A percentile compares a stretch with the other conserved stretches of the same genome.
These are phyloP conservation scores for Empis livida DNA, from an alignment of 2,888 invertebrate species.

Conservation along the genomic window DNA sequence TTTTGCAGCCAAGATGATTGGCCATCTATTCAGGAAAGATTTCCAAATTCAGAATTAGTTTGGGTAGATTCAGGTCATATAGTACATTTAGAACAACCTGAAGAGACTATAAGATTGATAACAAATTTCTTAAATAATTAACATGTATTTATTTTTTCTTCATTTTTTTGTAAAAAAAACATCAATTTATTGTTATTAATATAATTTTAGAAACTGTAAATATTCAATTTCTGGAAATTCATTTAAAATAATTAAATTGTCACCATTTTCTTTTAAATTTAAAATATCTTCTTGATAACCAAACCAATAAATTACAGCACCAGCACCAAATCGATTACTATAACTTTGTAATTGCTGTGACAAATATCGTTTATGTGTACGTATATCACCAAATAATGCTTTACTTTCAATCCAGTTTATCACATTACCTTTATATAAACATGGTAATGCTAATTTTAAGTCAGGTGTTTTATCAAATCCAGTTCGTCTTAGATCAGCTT, in stretches of 20 bases:
- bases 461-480: slow-evolving; percentile 96
- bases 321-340: slow-evolving; percentile 85
- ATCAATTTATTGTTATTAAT: not conserved
- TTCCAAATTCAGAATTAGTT: slow-evolving; percentile 43
- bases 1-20: slow-evolving; percentile 41
- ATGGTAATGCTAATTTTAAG: slow-evolving; percentile 77
- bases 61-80: slow-evolving; percentile 73
- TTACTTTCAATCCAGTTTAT: slow-evolving; percentile 96
- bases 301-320: slow-evolving; percentile 93
- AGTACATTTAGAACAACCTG: slow-evolving; percentile 85
- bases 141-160: not conserved
- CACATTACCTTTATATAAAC: slow-evolving; percentile 70
- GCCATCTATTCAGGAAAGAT: slow-evolving; percentile 44
- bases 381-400: slow-evolving; percentile 81
- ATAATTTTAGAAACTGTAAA: slow-evolving; percentile 29
- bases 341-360: slow-evolving; percentile 79
- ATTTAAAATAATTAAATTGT: slow-evolving; percentile 43
- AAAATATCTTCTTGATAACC: slow-evolving; percentile 58
- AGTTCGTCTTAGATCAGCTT: slow-evolving; percentile 61
- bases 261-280: slow-evolving; percentile 45
- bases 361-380: slow-evolving; percentile 66
- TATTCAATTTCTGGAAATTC: slow-evolving; percentile 41
- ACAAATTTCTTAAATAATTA: slow-evolving; percentile 33
- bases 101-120: slow-evolving; percentile 33
- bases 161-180: not conserved